phyloP scores from a whole-genome alignment of 1,140 invertebrate genomes.

The Nephila pilipes region DNA sequence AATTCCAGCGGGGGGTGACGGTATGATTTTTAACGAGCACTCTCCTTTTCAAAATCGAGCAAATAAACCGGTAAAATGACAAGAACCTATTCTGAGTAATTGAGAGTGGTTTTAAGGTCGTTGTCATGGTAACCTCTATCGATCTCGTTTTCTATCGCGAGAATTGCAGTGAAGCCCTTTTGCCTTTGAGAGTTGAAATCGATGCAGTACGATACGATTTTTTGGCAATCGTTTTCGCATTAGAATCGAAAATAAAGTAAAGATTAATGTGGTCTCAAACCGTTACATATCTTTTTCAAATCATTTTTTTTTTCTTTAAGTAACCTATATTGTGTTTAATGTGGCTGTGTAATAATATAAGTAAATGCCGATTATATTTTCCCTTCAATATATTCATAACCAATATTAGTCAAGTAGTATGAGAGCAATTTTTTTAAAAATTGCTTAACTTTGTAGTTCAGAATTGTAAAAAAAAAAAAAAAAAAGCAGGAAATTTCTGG shows the following conservation, averaged over 20 bases:
- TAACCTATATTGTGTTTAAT: no score
- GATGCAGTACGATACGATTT: not conserved
- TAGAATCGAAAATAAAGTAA: not conserved
- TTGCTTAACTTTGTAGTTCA: no score
- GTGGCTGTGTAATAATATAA: no score
- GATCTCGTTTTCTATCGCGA: not conserved
- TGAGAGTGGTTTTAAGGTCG: slow-evolving; percentile 22
- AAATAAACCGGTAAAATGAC: not conserved
- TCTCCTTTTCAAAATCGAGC: not conserved
- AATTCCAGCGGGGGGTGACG: not conserved
- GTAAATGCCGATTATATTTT: no score
- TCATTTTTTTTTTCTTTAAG: no score
- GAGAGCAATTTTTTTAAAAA: no score
- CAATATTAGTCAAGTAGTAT: no score
- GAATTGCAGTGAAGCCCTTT: not conserved
- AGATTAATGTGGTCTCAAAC: not conserved
- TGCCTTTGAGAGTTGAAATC: not conserved
- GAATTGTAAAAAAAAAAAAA: no score
- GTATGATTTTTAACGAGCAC: not conserved
- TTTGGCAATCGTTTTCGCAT: not conserved
- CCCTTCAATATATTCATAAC: no score
- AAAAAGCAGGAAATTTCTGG: no score
- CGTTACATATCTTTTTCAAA: no score
- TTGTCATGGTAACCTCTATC: not conserved
- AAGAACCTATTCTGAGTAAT: not conserved